Percentiles rank a stretch among this genome's conserved stretches.
Conservation (phyloP, 2,797 vertebrate species). For the Halcyon smyrnensis region DNA sequence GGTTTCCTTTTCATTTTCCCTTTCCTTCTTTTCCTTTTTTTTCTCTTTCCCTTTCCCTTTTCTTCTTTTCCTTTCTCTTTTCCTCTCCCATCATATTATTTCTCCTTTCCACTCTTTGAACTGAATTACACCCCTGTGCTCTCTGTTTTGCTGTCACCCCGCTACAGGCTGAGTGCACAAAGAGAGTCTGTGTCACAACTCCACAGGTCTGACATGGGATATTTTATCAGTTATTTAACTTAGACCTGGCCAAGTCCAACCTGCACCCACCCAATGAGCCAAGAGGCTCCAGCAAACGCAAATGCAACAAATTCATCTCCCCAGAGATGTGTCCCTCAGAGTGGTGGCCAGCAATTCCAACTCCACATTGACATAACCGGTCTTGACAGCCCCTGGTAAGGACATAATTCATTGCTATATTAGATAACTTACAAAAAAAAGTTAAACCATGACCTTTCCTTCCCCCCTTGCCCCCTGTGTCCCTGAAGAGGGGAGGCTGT, state of each 20-base stretch:
- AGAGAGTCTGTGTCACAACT: neutral
- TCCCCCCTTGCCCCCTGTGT: neutral
- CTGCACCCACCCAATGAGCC: neutral
- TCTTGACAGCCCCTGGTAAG: conserved; percentile 11
- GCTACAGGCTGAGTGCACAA: neutral
- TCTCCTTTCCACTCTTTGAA: neutral
- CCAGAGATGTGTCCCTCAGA: rapidly evolving
- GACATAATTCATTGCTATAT: conserved; percentile 16
- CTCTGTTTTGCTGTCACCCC: neutral
- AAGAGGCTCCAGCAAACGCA: neutral
- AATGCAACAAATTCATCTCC: neutral
- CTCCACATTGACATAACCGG: neutral
- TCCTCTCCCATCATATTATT: neutral
- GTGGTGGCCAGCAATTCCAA: neutral
- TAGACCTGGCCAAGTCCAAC: neutral
- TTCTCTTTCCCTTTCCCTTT: neutral
- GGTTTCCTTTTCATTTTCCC: neutral
- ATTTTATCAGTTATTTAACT: neutral
- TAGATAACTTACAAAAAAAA: conserved; percentile 21
- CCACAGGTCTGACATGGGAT: neutral
- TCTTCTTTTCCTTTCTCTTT: neutral
- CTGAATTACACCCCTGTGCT: neutral
- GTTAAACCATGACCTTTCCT: conserved; percentile 33
- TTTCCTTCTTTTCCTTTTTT: neutral
- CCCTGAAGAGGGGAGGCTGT: neutral